Conservation (phyloP, 2,113 vertebrate species). For the Bufo bufo region DNA sequence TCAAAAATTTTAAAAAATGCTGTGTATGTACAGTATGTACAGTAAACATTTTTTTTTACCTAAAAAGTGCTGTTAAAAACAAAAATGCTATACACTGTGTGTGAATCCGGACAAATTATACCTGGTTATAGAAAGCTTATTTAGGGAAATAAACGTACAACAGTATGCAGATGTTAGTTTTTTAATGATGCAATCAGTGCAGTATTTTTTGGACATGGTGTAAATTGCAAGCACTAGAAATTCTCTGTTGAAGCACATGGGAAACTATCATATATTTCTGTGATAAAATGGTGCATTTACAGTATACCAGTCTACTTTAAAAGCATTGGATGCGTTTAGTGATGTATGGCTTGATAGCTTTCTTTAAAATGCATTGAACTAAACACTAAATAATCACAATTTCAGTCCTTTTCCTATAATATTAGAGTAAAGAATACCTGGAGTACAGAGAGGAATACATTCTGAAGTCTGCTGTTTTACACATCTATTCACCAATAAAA, state of each 20-base stretch:
- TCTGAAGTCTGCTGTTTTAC: conserved; percentile 40
- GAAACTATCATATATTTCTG: background rate
- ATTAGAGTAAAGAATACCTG: conserved; percentile 21
- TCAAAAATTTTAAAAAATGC: no score
- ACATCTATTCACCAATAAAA: conserved; percentile 47
- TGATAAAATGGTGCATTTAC: background rate
- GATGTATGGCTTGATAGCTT: background rate
- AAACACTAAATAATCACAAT: conserved; percentile 10
- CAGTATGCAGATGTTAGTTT: no score
- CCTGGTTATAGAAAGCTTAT: no score
- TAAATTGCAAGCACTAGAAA: background rate
- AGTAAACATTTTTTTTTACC: no score
- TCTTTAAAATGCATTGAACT: background rate
- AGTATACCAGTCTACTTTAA: background rate
- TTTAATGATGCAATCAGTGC: background rate
- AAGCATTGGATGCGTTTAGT: background rate
- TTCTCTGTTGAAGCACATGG: background rate
- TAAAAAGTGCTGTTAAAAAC: no score
- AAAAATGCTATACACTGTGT: no score
- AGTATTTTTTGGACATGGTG: background rate
- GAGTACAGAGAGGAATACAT: background rate
- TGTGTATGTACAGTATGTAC: no score
- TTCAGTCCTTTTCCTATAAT: background rate
- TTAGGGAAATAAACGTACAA: no score
- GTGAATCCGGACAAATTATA: no score